Conservation (phyloP, 2,888 invertebrate species). For the Lutraria lutraria region DNA sequence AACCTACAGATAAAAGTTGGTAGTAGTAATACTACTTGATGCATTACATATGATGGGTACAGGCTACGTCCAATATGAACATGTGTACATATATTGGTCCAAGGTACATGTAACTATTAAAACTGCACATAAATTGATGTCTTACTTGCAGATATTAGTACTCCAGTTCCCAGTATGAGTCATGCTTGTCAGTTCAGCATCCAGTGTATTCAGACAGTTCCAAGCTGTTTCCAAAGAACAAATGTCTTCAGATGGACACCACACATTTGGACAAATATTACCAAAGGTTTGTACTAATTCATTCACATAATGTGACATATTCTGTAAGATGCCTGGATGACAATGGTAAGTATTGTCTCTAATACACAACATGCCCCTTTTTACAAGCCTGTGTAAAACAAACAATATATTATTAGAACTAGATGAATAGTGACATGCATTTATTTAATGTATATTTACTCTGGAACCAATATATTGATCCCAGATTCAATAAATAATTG, state of each 20-base stretch:
- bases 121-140: not conserved
- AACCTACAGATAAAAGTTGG: no score
- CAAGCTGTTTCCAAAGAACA: slow-evolving; percentile 51
- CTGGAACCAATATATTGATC: no score
- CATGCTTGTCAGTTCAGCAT: slow-evolving; percentile 3
- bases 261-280: slow-evolving; percentile 53
- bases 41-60: no score
- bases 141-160: slow-evolving; percentile 49
- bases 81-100: no score
- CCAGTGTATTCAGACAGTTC: slow-evolving; percentile 44
- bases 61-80: no score
- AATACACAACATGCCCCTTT: slow-evolving; percentile 56
- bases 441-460: no score
- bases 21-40: no score
- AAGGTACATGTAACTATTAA: no score
- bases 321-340: not conserved
- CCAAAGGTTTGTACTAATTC: slow-evolving; percentile 42
- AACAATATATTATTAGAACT: not conserved
- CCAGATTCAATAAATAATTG: no score
- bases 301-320: slow-evolving; percentile 27
- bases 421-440: no score
- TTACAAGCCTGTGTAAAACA: slow-evolving; percentile 48
- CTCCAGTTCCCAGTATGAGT: slow-evolving; percentile 26
- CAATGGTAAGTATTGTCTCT: slow-evolving; percentile 59
- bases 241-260: slow-evolving; percentile 51